Evolutionary conservation across 1,140 invertebrate genomes (phyloP), one percentile per base, ranked within the genome.

Genomic region (Cepaea nemoralis): DNA sequence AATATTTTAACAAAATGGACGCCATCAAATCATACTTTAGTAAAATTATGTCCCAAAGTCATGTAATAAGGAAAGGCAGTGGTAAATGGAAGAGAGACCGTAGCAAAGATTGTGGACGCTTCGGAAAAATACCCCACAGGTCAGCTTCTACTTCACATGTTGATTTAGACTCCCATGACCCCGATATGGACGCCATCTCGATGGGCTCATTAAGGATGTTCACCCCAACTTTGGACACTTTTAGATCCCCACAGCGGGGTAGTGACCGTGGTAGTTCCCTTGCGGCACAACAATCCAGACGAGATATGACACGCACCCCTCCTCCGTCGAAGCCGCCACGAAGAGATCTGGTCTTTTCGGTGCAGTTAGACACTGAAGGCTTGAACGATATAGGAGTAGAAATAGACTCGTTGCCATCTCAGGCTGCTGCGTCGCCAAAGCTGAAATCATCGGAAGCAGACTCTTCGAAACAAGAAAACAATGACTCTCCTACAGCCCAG

Each of bases 311-410:
- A 2, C 83, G 82, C 67, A 82, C 84, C 33, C 83, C 84, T 0
- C 87, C 87, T 3, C 87, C 87, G 31, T 80, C 87, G 10, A 87
- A 87, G 84, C 87, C 87, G 10, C 87, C 87, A 3, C 75, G 87
- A 24, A 86, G 82, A 63, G 87, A 87, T 77, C 83, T 86, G 77
- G 76, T 87, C 16, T 86, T 87, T 50, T 83, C 81, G 16, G 85
- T 87, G 33, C 80, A 85, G 59, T 66, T 87, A 24, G 48, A 82
- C 63, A 78, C 78, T 27, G 39, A 66, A 16, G 50, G 75, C 19
- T 66, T 71, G 8, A 78, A 82, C 50, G 85, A 86, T 70, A 48
- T 87, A 16, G 87, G 87, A 8, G 82, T 87, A 19, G 80, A 83
- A 42, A 70, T 87, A 19, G 85, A 86, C 35, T 75, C 77, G 35